phyloP scores from a whole-genome alignment of 2,888 invertebrate species.

The Eurytoma adleriae region DNA sequence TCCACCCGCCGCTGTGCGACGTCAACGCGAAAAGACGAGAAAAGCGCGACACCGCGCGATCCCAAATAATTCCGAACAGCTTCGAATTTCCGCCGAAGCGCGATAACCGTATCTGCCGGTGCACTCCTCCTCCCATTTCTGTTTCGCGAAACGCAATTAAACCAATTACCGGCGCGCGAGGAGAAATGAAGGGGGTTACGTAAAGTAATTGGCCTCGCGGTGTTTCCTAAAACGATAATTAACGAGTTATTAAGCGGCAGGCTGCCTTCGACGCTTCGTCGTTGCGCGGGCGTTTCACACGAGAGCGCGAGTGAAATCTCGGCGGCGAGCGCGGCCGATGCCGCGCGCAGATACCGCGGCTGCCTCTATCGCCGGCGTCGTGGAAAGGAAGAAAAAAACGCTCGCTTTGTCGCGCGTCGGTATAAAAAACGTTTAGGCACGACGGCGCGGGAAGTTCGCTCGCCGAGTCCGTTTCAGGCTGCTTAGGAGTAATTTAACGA shows the following conservation, averaged over 20 bases:
- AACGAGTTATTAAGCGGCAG: conserved; percentile 75
- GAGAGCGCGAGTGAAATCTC: conserved; percentile 60
- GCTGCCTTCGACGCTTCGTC: conserved; percentile 59
- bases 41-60: conserved; percentile 39
- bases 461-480: too few species aligned
- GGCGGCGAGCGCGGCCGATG: not conserved
- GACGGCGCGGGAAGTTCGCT: too few species aligned
- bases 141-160: conserved; percentile 73
- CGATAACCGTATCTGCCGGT: conserved; percentile 44
- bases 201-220: conserved; percentile 74
- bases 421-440: not conserved
- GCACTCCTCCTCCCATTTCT: conserved; percentile 5
- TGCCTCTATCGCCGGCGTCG: not conserved
- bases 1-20: conserved; percentile 2
- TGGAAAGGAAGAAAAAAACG: too few species aligned
- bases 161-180: conserved; percentile 70
- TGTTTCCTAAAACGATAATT: conserved; percentile 76
- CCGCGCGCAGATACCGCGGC: not conserved
- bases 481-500: too few species aligned
- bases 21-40: not conserved
- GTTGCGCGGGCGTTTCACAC: conserved; percentile 36
- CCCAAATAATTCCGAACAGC: conserved; percentile 18
- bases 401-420: not conserved
- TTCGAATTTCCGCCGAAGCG: not conserved
- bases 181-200: conserved; percentile 69